Percentiles rank a stretch among this genome's conserved stretches.
Conservation (phyloP, 2,888 invertebrate species). For the Chirona hameri region DNA sequence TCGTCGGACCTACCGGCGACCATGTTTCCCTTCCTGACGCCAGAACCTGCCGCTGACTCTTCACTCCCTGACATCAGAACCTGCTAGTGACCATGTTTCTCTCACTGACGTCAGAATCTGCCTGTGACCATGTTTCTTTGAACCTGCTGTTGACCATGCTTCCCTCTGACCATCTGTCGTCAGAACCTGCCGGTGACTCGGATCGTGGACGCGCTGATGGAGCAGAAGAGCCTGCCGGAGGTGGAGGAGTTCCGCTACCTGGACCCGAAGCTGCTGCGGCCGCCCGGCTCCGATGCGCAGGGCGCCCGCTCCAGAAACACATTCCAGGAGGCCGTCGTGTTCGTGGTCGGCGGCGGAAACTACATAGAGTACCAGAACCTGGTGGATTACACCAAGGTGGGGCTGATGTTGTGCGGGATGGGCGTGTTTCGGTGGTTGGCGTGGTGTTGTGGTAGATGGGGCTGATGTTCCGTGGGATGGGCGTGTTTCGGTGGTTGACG, state of each 20-base stretch:
- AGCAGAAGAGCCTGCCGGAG: constrained; percentile 65
- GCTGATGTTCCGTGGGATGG: too few species aligned
- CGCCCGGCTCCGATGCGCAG: constrained; percentile 35
- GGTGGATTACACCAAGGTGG: constrained; percentile 85
- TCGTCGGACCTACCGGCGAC: too few species aligned
- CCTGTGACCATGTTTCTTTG: too few species aligned
- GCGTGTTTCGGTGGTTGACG: too few species aligned
- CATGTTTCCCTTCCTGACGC: too few species aligned
- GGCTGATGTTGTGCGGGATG: too few species aligned
- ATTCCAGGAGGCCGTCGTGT: constrained; percentile 80
- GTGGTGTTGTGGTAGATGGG: too few species aligned
- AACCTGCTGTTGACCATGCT: too few species aligned
- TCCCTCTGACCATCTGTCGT: too few species aligned
- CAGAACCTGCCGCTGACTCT: not conserved
- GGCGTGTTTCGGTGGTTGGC: too few species aligned
- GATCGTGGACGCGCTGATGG: constrained; percentile 85
- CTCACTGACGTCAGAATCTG: too few species aligned
- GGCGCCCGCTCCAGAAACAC: constrained; percentile 50
- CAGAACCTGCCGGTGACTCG: constrained; percentile 92
- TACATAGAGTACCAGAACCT: constrained; percentile 99
- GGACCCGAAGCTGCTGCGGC: constrained; percentile 88
- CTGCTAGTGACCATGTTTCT: not conserved
- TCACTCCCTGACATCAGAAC: too few species aligned
- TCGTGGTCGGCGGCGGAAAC: constrained; percentile 90
- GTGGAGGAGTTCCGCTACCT: constrained; percentile 86